Percentiles rank a stretch among this genome's conserved stretches.
phyloP scores from a whole-genome alignment of 2,113 vertebrate genomes.

The Lycaon pictus region DNA sequence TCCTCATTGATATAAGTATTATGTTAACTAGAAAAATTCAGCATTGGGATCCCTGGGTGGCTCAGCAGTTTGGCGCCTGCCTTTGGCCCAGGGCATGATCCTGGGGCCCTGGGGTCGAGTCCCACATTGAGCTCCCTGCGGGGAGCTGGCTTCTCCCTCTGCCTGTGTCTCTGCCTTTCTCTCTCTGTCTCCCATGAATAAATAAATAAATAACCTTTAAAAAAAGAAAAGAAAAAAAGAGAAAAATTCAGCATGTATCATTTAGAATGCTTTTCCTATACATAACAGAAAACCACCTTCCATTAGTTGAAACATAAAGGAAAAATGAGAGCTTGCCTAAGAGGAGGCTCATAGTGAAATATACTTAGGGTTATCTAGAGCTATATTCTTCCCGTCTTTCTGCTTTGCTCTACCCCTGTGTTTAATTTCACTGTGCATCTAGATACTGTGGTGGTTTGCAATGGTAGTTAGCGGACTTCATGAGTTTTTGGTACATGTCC shows the following conservation, averaged over 20 bases:
- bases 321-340: not conserved
- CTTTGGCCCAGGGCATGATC: too few species aligned
- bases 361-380: not conserved
- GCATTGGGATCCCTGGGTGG: too few species aligned
- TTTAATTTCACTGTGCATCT: not conserved
- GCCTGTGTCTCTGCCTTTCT: too few species aligned
- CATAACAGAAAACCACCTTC: not conserved
- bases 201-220: too few species aligned
- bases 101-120: too few species aligned
- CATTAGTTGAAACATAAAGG: not conserved
- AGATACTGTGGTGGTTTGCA: not conserved
- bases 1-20: not conserved
- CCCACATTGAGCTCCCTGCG: too few species aligned
- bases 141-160: too few species aligned
- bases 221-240: too few species aligned
- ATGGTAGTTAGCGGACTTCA: not conserved
- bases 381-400: not conserved
- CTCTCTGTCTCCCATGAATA: too few species aligned
- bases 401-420: not conserved
- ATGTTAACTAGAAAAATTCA: too few species aligned
- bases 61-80: too few species aligned
- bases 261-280: not conserved
- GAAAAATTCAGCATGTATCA: not conserved
- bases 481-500: not conserved
- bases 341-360: not conserved